phyloP scores from a whole-genome alignment of 2,113 vertebrate genomes.

The Charina bottae region DNA sequence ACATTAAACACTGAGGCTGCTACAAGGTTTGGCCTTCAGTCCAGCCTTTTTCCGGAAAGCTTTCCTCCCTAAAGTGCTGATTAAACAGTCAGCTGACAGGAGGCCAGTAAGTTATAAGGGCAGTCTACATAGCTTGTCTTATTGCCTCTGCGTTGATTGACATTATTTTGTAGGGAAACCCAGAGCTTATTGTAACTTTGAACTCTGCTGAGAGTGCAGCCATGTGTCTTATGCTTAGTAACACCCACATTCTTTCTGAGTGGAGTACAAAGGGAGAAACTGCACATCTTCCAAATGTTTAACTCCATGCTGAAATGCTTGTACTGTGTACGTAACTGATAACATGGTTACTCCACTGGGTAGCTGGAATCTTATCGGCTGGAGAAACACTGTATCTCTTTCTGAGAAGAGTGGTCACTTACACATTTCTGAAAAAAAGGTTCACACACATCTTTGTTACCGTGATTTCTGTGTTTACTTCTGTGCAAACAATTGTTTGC shows the following conservation, averaged over 20 bases:
- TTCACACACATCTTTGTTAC: not conserved
- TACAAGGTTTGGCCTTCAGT: conserved; percentile 37
- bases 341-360: not conserved
- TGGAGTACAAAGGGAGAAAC: not conserved
- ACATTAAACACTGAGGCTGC: conserved; percentile 53
- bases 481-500: not conserved
- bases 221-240: not conserved
- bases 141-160: conserved; percentile 43
- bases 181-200: conserved; percentile 52
- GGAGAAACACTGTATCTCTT: not conserved
- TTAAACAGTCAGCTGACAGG: not conserved
- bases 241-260: not conserved
- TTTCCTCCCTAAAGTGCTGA: conserved; percentile 16
- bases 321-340: not conserved
- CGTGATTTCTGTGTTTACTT: not conserved
- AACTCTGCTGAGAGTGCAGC: conserved; percentile 12
- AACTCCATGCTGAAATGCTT: not conserved
- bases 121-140: conserved; percentile 2
- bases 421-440: not conserved
- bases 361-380: not conserved
- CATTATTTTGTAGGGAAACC: conserved; percentile 54
- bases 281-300: not conserved
- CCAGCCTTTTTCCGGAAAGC: conserved; percentile 51
- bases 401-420: not conserved
- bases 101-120: conserved; percentile 29